Base-by-base conservation (phyloP, 1,140 invertebrate species). In the Cyrtorhinus lividipennis region DNA sequence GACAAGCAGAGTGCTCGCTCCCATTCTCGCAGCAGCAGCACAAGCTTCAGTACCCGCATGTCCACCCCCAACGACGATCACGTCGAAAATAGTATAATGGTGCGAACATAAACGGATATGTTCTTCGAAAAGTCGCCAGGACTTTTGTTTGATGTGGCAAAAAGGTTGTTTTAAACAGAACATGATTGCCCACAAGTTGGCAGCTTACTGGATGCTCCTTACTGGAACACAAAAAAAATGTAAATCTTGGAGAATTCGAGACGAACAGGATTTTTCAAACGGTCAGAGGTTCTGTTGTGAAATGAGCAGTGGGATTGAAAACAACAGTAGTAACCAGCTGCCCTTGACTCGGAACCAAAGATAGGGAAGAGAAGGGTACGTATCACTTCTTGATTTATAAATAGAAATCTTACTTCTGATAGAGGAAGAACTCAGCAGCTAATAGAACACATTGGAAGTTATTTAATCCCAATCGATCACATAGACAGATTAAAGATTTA, bases 31-130 rank as follows among this genome's bases (percentile, higher is more conserved):
- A 12, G 93, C 80, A 26, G 92, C 91, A 57, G 85, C 75, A 68
- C 84, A 90, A 13, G 90, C 91, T 77, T 96, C 93, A n/a, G 85
- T 86, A 46, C 93, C 93, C 53, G 92, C 92, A 83, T 96, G 92
- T 1, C 93, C 92, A 23, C 92, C 93, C 8, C 90, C 91, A 70
- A 93, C 82, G 48, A 93, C 83, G 67, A 92, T 82, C 1, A 93
- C 88, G 78, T 93, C 87, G 30, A 65, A 65, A 24, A 56, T 15
- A n/a, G 64, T 62, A 20, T 65, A 65, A 1, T 65, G 64, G 20
- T 53, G 48, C 48, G 48, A 53, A 53, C 18, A 53, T 5, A 20
- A 12, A 5, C 48, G 10, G 5, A 20, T 10, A 8, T 12, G 48
- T 22, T 53, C 48, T 53, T 53, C 48, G 20, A 53, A 20, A 20